Percentiles rank a stretch among this genome's conserved stretches.
These are phyloP conservation scores for Pegoplata infirma DNA, from an alignment of 2,888 invertebrate species.

Conservation along the genomic window DNA sequence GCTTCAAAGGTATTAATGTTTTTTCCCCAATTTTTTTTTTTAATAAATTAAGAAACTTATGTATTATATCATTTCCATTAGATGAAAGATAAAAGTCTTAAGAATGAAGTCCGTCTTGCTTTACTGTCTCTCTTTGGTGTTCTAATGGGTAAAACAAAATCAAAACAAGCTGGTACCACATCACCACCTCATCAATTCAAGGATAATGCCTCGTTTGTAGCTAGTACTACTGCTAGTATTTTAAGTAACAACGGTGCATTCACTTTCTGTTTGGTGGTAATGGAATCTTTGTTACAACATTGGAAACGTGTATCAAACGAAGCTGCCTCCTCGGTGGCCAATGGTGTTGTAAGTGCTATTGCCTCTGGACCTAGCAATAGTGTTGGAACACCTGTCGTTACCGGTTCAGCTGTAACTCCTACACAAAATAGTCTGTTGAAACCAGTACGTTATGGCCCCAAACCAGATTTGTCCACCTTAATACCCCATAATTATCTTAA, in stretches of 20 bases:
- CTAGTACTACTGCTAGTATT: constrained; percentile 84
- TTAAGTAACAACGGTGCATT: constrained; percentile 85
- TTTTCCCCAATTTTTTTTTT: neutral
- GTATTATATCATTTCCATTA: constrained; percentile 51
- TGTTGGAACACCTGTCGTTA: constrained; percentile 43
- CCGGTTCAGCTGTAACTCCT: constrained; percentile 59
- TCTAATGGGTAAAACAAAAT: constrained; percentile 78
- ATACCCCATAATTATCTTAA: constrained; percentile 95
- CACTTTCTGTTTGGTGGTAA: constrained; percentile 84
- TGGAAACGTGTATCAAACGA: constrained; percentile 82
- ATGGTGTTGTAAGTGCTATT: constrained; percentile 49
- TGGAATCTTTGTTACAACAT: constrained; percentile 86
- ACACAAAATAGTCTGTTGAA: constrained; percentile 82
- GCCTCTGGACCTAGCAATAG: constrained; percentile 47
- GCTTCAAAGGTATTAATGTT: constrained; percentile 73
- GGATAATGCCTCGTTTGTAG: constrained; percentile 81
- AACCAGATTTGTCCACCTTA: constrained; percentile 97
- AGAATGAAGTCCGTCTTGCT: constrained; percentile 91
- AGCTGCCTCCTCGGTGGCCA: constrained; percentile 58
- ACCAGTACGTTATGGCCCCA: constrained; percentile 87
- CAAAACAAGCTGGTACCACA: constrained; percentile 77
- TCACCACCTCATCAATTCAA: constrained; percentile 80
- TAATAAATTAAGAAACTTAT: neutral
- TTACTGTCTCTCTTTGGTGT: constrained; percentile 91
- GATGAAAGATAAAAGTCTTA: constrained; percentile 81